Base-by-base conservation (phyloP, 2,888 invertebrate genomes). In the Imbricaverruca yamaguchii region DNA sequence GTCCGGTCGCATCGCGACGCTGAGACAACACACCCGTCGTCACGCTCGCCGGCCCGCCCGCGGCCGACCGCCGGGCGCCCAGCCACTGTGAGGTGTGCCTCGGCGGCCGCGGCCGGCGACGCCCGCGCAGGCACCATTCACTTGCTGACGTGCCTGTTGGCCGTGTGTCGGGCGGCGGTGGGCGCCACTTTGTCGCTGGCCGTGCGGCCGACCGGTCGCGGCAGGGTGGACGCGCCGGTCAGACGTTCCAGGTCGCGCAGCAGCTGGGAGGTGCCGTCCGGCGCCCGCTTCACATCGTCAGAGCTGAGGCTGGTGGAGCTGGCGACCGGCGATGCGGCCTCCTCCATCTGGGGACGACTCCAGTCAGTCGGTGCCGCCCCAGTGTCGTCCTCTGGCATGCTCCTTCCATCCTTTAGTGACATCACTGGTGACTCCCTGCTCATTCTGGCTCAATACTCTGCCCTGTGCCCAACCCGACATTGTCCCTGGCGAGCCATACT, bases 111-210 rank as follows among this genome's bases (percentile, higher is more conserved):
- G 39, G 39, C 39, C 39, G 39, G 39, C 39, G 4, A 39, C 39
- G 39, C 4, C 39, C 39, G 39, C 39, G 39, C 39, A 39, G 4
- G 39, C 39, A 39, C 4, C 39, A 39, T 39, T 39, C 55, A 74
- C 74, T 74, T 74, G 74, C 74, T 74, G 74, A 53, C 74, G 74
- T 74, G 74, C 53, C 74, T 53, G 55, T 55, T 74, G 74, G 23
- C 21, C 23, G 74, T 21, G 55, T 53, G 53, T 21, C 74, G 74
- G 53, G 53, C 74, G 74, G 53, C 74, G 21, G 8, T 1, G 18
- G 15, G 18, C 39, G 53, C 53, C 13, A 53, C 74, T 2, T 11
- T 9, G 39, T 53, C 74, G 53, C 53, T 55, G 53, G 6, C 74
- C 53, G 74, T 15, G 21, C 53, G 53, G 53, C 13, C 0, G 53